Base-by-base conservation (phyloP, 2,797 vertebrate species). In the Notamacropus eugenii region DNA sequence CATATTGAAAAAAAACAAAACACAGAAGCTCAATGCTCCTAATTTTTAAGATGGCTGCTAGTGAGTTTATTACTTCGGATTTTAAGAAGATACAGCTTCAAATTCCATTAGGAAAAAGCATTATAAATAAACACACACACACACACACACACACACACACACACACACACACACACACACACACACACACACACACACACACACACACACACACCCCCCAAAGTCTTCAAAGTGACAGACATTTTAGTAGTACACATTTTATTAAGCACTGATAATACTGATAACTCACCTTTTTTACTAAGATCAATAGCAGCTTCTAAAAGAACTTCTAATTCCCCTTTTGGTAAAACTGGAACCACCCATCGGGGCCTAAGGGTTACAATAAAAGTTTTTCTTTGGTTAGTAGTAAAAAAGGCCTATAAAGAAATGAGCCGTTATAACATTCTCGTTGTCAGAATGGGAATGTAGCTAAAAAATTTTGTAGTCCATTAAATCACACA, bases 301-400 rank as follows among this genome's bases (percentile, higher is more conserved):
- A 99, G 99, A 98, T 99, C 99, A 98, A 99, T 99, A 99, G 99
- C 99, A 99, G 99, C 99, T 99, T 99, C 99, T 99, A 99, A 99
- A 99, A 99, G 99, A 99, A 99, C 99, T 99, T 99, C 99, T 99
- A 99, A 99, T 98, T 99, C 99, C 99, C 99, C 99, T 99, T 99
- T 99, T 98, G 99, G 99, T 99, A 99, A 99, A 98, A 99, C 99
- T 99, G 99, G 99, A 99, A 99, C 99, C 97, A 99, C 99, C 99
- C 99, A 99, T 98, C 99, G 99, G 99, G 99, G 99, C 99, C 99
- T 99, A 94, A 95, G 54, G 92, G 94, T 96, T 94, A 95, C 95
- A 95, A 97, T 97, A 97, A 93, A 97, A 97, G 92, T 97, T 91
- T 52, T 67, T 97, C 97, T 97, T 50, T 96, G 19, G 55, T 87